These are phyloP conservation scores for Epinephelus cyanopodus DNA, from an alignment of 2,113 vertebrate species.

Conservation along the genomic window DNA sequence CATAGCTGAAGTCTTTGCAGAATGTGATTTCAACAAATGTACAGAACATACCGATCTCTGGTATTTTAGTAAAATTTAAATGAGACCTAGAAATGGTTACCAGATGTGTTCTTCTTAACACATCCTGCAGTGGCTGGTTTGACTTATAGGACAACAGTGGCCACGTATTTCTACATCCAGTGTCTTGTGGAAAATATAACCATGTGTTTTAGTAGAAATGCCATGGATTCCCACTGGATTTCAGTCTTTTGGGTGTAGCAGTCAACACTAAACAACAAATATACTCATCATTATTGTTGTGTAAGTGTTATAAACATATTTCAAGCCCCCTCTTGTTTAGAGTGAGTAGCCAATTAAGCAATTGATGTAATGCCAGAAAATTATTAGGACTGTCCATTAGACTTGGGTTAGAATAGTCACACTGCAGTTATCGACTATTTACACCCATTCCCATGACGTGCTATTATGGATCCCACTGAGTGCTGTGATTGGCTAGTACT, in stretches of 20 bases:
- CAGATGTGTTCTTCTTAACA: conserved; percentile 72
- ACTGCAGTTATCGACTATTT: too few species aligned
- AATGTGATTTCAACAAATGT: conserved; percentile 39
- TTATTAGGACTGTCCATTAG: too few species aligned
- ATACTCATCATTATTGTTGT: not conserved
- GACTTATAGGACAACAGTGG: conserved; percentile 41
- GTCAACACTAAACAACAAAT: not conserved
- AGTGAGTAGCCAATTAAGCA: not conserved
- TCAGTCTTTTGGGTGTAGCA: not conserved
- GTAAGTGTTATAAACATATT: not conserved
- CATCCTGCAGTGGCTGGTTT: conserved; percentile 55
- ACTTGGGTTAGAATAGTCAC: too few species aligned
- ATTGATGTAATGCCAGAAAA: not conserved
- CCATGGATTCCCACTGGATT: conserved; percentile 2
- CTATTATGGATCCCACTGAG: too few species aligned
- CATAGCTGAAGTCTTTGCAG: conserved; percentile 8
- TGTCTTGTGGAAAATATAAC: conserved; percentile 26
- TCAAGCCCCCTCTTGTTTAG: not conserved
- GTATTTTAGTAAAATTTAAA: conserved; percentile 66
- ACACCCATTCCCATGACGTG: too few species aligned
- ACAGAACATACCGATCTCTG: conserved; percentile 40
- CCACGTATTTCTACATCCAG: conserved; percentile 28
- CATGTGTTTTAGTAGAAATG: conserved; percentile 8
- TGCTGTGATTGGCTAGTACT: too few species aligned
- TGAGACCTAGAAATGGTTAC: conserved; percentile 65